A percentile compares a stretch with the other conserved stretches of the same genome.
Conservation (phyloP, 2,113 vertebrate genomes). For the Empidonax traillii region DNA sequence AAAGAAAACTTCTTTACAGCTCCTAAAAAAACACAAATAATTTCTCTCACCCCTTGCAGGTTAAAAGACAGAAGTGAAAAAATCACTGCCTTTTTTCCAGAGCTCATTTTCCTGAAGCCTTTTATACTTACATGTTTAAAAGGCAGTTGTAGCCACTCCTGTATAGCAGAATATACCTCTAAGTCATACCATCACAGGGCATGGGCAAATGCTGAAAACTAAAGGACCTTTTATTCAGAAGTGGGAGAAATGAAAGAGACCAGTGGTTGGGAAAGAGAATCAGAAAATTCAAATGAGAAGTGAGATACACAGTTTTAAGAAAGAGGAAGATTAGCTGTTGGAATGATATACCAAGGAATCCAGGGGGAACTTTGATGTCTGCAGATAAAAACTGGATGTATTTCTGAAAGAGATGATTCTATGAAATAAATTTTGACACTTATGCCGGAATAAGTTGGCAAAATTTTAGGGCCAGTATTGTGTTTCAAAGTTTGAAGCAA, state of each 20-base stretch:
- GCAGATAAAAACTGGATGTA: not conserved
- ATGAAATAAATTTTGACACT: not conserved
- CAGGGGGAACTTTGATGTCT: not conserved
- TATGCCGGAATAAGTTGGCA: not conserved
- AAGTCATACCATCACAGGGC: not conserved
- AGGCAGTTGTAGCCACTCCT: not conserved
- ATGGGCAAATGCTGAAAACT: not conserved
- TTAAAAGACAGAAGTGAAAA: not conserved
- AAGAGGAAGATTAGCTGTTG: not conserved
- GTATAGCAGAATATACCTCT: not conserved
- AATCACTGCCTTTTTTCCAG: not conserved
- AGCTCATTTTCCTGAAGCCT: not conserved
- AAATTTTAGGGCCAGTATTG: not conserved
- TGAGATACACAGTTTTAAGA: not conserved
- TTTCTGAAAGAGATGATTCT: not conserved
- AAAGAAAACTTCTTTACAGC: not conserved
- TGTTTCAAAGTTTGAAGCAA: not conserved
- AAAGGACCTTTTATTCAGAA: not conserved
- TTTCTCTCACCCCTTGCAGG: not conserved
- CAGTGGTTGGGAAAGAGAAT: not conserved
- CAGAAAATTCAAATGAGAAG: not conserved
- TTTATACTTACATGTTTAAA: not conserved
- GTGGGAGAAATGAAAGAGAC: not conserved
- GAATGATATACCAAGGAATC: not conserved
- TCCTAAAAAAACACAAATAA: not conserved